Conservation (phyloP, 1,140 invertebrate genomes). For the Lepeophtheirus salmonis region DNA sequence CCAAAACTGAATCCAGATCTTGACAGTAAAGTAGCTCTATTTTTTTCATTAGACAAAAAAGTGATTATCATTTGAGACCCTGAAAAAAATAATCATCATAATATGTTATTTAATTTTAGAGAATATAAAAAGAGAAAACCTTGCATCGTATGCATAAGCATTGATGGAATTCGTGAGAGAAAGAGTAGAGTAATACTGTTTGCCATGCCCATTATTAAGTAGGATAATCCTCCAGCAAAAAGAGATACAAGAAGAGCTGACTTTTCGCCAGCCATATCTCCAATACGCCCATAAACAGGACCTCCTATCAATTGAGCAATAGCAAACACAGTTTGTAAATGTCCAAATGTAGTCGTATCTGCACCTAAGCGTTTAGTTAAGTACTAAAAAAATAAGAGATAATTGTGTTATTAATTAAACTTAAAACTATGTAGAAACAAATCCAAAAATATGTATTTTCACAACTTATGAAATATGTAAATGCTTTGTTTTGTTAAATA, state of each 20-base stretch:
- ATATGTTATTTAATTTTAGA: no score
- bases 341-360: conserved; percentile 11
- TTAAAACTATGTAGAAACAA: no score
- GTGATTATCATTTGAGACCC: conserved; percentile 11
- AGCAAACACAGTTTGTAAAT: conserved; percentile 14
- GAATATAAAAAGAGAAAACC: neutral
- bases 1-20: conserved; percentile 13
- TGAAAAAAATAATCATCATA: neutral
- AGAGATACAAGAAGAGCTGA: conserved; percentile 10
- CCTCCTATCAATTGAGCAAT: conserved; percentile 14
- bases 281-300: conserved; percentile 13
- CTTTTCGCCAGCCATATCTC: conserved; percentile 13
- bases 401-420: no score
- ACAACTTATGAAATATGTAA: no score
- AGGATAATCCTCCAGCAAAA: neutral
- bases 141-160: conserved; percentile 14
- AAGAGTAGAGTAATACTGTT: conserved; percentile 6
- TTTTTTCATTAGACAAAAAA: neutral
- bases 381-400: conserved; percentile 7
- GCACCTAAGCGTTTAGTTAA: conserved; percentile 9
- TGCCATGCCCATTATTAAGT: conserved; percentile 9
- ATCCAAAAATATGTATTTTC: no score
- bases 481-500: no score
- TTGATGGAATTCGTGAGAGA: neutral
- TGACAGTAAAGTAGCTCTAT: neutral